Evolutionary conservation across 2,888 invertebrate genomes (phyloP).

Genomic region (Andrena trimmerana): DNA sequence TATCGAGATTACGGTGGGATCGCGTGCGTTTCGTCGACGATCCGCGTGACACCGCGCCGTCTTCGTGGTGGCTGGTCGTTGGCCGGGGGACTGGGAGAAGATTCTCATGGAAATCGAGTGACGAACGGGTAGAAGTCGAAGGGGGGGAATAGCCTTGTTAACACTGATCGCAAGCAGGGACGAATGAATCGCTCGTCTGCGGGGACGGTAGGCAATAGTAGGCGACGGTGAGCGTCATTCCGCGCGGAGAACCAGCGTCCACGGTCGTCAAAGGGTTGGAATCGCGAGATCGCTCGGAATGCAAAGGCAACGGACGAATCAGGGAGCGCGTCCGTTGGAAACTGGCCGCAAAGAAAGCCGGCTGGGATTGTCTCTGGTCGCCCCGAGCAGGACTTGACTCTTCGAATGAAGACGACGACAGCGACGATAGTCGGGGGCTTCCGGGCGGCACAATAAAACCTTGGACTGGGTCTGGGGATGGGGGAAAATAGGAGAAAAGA

Average conservation of each 20-base stretch:
- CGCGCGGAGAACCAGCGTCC: not conserved
- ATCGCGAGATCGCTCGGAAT: slow-evolving; percentile 13
- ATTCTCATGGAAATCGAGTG: not conserved
- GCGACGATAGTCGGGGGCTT: slow-evolving; percentile 15
- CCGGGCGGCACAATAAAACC: slow-evolving; percentile 35
- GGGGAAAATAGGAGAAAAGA: not conserved
- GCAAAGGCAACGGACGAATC: slow-evolving; percentile 16
- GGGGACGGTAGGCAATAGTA: not conserved
- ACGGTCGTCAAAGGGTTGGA: slow-evolving; percentile 5
- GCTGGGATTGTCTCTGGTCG: slow-evolving; percentile 23
- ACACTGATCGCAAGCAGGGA: too few relatives aligned
- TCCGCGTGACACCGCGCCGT: slow-evolving; percentile 25
- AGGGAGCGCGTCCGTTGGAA: slow-evolving; percentile 3
- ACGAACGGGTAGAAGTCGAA: not conserved
- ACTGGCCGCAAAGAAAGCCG: slow-evolving; percentile 31
- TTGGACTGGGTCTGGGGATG: not conserved
- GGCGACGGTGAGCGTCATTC: slow-evolving; percentile 9
- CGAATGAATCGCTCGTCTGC: not conserved
- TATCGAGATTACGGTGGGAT: slow-evolving; percentile 40
- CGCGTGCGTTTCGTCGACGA: slow-evolving; percentile 49
- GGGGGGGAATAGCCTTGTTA: not conserved
- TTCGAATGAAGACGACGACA: slow-evolving; percentile 40
- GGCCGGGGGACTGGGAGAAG: too few relatives aligned
- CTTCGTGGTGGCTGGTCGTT: not conserved
- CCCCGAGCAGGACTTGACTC: slow-evolving; percentile 22